Base-by-base conservation (phyloP, 2,888 invertebrate genomes). In the Trissolcus japonicus region DNA sequence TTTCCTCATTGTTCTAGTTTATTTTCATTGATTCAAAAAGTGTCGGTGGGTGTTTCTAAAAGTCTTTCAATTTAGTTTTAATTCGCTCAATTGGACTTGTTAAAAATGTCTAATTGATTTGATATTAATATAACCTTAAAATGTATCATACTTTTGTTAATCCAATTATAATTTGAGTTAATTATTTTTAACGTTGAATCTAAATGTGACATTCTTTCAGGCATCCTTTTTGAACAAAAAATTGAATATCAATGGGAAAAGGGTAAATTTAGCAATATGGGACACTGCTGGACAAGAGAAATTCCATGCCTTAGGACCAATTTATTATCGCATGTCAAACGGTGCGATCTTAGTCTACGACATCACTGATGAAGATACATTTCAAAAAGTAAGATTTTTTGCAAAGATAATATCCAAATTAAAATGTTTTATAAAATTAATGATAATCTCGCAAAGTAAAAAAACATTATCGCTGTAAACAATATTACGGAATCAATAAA, bases 261-360 rank as follows among this genome's bases (percentile, higher is more conserved):
- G 95, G 84, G 93, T 97, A 21, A 98, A 97, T 86, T 91, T 99
- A 61, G 94, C 98, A 53, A 95, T 98, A 87, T 99, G 99, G 99
- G 99, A 99, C 86, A 99, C 99, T 2, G 99, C 99, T 6, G 99
- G 99, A 0, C 99, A 99, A 89, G 99, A 99, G 89, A 94, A 95
- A 82, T 96, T 95, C 86, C 99, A 99, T 90, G 98, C 99, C 0
- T 90, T 99, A 60, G 99, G 99, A 2, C 99, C 99, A 9, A 98
- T 99, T 83, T 99, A 99, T 90, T 99, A 99, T 89, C 91, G 99
- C 79, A 97, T 96, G 88, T 98, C 98, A 25, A 96, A 99, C 90
- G 99, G 99, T 81, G 99, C 99, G 63, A 94, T 99, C 83, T 92
- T 99, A 80, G 98, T 99, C 2, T 99, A 98, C 89, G 99, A 99